Evolutionary conservation across 1,140 invertebrate genomes (phyloP), one percentile per base, ranked within the genome.

Genomic region (Adelges cooleyi): DNA sequence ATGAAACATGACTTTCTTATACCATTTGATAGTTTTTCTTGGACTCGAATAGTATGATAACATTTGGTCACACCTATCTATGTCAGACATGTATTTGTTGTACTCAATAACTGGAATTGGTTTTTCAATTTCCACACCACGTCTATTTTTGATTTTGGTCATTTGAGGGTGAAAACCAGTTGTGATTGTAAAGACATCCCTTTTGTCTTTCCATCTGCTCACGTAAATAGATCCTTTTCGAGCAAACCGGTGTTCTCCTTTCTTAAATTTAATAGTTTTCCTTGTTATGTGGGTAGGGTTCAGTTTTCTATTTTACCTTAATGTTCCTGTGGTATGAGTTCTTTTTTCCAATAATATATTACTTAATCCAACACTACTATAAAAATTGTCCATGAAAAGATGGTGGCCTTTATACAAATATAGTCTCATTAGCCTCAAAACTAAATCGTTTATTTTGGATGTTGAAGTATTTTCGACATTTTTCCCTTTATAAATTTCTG

Each of bases 241-340:
- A 68, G 67, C 68, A 20, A 71, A 66, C 68, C 67, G 66, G 17
- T 68, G 65, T 67, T 77, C 72, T 18, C 74, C 72, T 69, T 66
- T 69, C 69, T 74, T 73, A 65, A 77, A 75, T 80, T 59, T 77
- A 75, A 67, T 75, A 69, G n/a, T 75, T 70, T 74, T 79, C 73
- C 2, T 74, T 80, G 68, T 78, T 70, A 56, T 71, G 73, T 36
- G 71, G 62, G 65, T 77, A 66, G 69, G 77, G 69, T 69, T 70
- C 11, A 33, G 11, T 33, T 33, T 33, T 33, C 29, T 33, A 33
- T 33, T 33, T 33, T 5, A 33, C 11, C 29, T 33, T 33, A 33
- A 33, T 6, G 29, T 33, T 6, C 29, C 29, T 5, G 29, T 33
- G 5, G 29, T 33, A 33, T 33, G 29, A 33, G 29, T 33, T 33